These are phyloP conservation scores for Listronotus oregonensis DNA, from an alignment of 1,140 invertebrate genomes.

Conservation along the genomic window DNA sequence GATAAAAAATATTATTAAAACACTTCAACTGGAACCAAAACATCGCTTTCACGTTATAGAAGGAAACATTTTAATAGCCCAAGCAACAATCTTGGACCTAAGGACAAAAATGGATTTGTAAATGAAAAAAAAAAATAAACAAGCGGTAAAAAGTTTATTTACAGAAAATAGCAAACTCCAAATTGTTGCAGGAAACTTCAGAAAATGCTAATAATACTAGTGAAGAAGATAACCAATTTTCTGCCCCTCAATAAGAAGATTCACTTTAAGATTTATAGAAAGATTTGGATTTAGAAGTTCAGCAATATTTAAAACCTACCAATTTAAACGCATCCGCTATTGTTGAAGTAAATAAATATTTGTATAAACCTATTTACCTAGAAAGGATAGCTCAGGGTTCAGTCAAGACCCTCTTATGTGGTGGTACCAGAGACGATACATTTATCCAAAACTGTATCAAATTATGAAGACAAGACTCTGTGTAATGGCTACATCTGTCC, in stretches of 20 bases:
- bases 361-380: slow-evolving; percentile 34
- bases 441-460: slow-evolving; percentile 39
- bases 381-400: slow-evolving; percentile 16
- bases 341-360: slow-evolving; percentile 41
- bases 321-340: slow-evolving; percentile 27
- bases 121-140: slow-evolving; percentile 31
- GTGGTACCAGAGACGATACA: too few relatives aligned
- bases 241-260: slow-evolving; percentile 23
- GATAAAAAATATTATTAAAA: slow-evolving; percentile 31
- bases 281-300: slow-evolving; percentile 29
- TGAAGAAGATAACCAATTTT: background rate
- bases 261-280: slow-evolving; percentile 17
- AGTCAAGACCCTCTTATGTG: too few relatives aligned
- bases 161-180: slow-evolving; percentile 22
- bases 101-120: slow-evolving; percentile 40
- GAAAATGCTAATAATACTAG: slow-evolving; percentile 40
- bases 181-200: slow-evolving; percentile 36
- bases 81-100: slow-evolving; percentile 39
- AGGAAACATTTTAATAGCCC: slow-evolving; percentile 13
- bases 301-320: slow-evolving; percentile 13
- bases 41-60: background rate
- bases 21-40: slow-evolving; percentile 14
- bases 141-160: slow-evolving; percentile 25
- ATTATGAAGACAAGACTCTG: slow-evolving; percentile 7
- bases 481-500: slow-evolving; percentile 21